Percentiles rank a stretch among this genome's conserved stretches.
phyloP scores from a whole-genome alignment of 2,888 invertebrate species.

The Drosophila mulleri region DNA sequence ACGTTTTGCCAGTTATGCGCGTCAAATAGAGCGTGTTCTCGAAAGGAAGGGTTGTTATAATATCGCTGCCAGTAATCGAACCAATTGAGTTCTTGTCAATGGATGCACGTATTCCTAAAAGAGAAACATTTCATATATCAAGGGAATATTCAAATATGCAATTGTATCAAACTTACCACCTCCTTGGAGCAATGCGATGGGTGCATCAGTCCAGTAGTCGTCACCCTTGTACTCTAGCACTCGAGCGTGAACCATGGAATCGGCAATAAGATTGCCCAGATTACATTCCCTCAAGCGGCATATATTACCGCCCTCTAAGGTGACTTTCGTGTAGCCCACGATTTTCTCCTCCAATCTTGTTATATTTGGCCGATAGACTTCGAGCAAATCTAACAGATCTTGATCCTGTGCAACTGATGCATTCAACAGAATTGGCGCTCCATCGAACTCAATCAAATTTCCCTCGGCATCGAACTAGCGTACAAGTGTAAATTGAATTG shows the following conservation, averaged over 20 bases:
- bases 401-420: slow-evolving; percentile 88
- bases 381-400: slow-evolving; percentile 88
- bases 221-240: slow-evolving; percentile 84
- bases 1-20: slow-evolving; percentile 88
- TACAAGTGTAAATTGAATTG: background rate
- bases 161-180: slow-evolving; percentile 86
- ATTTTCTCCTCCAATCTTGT: slow-evolving; percentile 86
- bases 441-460: slow-evolving; percentile 88
- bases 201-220: slow-evolving; percentile 90
- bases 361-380: slow-evolving; percentile 87
- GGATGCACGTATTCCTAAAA: slow-evolving; percentile 87
- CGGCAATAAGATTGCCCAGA: slow-evolving; percentile 92
- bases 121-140: background rate
- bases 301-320: slow-evolving; percentile 88
- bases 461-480: slow-evolving; percentile 89
- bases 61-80: slow-evolving; percentile 89
- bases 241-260: slow-evolving; percentile 88
- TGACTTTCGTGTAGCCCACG: slow-evolving; percentile 90
- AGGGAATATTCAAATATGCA: too few relatives aligned
- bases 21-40: slow-evolving; percentile 89
- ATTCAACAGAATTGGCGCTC: slow-evolving; percentile 92
- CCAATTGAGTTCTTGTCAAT: slow-evolving; percentile 86
- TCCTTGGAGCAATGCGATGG: slow-evolving; percentile 91
- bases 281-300: slow-evolving; percentile 93
- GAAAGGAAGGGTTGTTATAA: slow-evolving; percentile 92